Percentiles rank a stretch among this genome's conserved stretches.
These are phyloP conservation scores for Bilobella aurantiaca DNA, from an alignment of 1,140 invertebrate species.

Conservation along the genomic window DNA sequence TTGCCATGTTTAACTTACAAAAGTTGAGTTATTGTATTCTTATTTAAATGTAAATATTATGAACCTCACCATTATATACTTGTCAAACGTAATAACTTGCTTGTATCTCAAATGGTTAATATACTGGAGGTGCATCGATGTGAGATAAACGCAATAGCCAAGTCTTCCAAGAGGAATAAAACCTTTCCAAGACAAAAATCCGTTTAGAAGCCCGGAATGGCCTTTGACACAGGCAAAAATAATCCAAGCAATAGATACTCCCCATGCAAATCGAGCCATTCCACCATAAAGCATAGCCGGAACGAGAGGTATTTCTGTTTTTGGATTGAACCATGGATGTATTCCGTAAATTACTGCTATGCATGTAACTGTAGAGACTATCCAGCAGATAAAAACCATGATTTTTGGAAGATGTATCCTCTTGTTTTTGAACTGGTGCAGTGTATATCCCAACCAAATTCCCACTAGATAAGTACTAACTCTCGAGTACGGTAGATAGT, in stretches of 20 bases:
- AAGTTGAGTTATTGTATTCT: too few species aligned
- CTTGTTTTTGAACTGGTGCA: slow-evolving; percentile 20
- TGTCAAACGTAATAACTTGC: not conserved
- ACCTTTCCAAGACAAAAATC: slow-evolving; percentile 45
- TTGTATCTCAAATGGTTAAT: slow-evolving; percentile 11
- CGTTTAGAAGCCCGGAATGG: slow-evolving; percentile 50
- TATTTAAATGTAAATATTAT: not conserved
- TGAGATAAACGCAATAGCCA: slow-evolving; percentile 49
- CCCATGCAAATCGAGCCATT: slow-evolving; percentile 51
- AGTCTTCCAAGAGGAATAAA: slow-evolving; percentile 48
- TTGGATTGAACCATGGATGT: slow-evolving; percentile 19
- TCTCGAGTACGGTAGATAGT: slow-evolving; percentile 25
- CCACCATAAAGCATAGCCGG: slow-evolving; percentile 51
- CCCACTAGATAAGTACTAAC: slow-evolving; percentile 34
- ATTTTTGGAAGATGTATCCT: slow-evolving; percentile 23
- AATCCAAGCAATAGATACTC: slow-evolving; percentile 53
- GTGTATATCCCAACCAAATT: slow-evolving; percentile 30
- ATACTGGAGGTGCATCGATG: slow-evolving; percentile 40
- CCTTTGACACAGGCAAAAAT: slow-evolving; percentile 55
- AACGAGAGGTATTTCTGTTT: slow-evolving; percentile 26
- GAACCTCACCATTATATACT: not conserved
- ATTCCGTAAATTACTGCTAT: slow-evolving; percentile 21
- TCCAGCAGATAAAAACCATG: slow-evolving; percentile 18
- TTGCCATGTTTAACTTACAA: too few species aligned
- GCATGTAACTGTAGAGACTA: slow-evolving; percentile 5